These are phyloP conservation scores for Epinephelus cyanopodus DNA, from an alignment of 2,113 vertebrate genomes.

Conservation along the genomic window DNA sequence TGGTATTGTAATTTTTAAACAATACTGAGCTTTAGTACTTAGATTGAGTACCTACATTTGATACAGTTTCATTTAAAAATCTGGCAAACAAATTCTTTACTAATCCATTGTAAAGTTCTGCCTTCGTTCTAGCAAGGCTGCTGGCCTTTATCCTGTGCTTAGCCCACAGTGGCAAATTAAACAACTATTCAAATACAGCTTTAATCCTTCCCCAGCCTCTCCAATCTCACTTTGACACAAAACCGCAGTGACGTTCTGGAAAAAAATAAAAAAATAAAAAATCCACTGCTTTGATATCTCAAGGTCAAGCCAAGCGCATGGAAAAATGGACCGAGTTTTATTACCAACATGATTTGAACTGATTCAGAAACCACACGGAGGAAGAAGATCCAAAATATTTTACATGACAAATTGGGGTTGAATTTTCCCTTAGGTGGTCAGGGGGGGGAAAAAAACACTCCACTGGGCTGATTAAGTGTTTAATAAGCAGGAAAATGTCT, in stretches of 20 bases:
- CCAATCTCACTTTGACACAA: slow-evolving; percentile 46
- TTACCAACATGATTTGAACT: slow-evolving; percentile 2
- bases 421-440: not conserved
- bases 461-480: slow-evolving; percentile 37
- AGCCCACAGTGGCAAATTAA: slow-evolving; percentile 46
- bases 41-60: not conserved
- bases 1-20: no score
- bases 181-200: slow-evolving; percentile 26
- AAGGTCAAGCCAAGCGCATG: not conserved
- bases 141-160: slow-evolving; percentile 14
- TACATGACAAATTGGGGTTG: not conserved
- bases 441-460: not conserved
- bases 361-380: slow-evolving; percentile 14
- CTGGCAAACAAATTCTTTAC: not conserved
- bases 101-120: not conserved
- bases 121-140: not conserved
- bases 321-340: not conserved
- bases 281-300: slow-evolving; percentile 11
- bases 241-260: not conserved
- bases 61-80: not conserved
- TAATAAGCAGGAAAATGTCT: slow-evolving; percentile 35
- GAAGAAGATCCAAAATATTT: not conserved
- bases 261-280: not conserved
- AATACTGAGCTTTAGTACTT: not conserved
- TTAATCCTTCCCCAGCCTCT: slow-evolving; percentile 52